Evolutionary conservation across 2,888 invertebrate species (phyloP).

Genomic region (Taphrorychus bicolor): DNA sequence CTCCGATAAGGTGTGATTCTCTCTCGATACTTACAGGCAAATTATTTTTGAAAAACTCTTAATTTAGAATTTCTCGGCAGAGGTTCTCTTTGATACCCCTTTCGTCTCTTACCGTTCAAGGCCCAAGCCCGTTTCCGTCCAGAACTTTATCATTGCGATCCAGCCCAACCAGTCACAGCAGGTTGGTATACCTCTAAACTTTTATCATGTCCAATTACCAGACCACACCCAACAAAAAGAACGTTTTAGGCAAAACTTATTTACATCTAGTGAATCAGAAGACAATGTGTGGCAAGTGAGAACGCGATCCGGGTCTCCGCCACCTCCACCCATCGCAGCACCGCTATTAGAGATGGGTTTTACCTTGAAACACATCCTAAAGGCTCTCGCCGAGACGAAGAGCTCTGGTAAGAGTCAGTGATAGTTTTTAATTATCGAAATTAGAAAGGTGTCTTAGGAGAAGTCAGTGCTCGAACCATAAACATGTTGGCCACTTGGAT

Average conservation of each 20-base stretch:
- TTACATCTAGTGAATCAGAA: conserved; percentile 46
- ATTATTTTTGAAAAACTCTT: background rate
- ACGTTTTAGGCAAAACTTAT: conserved; percentile 15
- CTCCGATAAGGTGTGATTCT: too few relatives aligned
- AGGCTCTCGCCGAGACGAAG: conserved; percentile 63
- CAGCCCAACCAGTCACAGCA: conserved; percentile 26
- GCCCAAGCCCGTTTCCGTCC: conserved; percentile 29
- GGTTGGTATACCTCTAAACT: background rate
- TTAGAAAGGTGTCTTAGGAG: too few relatives aligned
- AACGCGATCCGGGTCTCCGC: conserved; percentile 49
- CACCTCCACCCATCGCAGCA: conserved; percentile 61
- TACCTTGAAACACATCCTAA: conserved; percentile 63
- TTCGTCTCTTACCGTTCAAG: conserved; percentile 49
- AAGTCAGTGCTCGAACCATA: conserved; percentile 61
- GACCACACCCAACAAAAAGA: too few relatives aligned
- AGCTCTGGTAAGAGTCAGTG: conserved; percentile 44
- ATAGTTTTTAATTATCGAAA: too few relatives aligned
- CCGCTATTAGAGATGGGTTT: conserved; percentile 72
- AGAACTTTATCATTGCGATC: conserved; percentile 27
- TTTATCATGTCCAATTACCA: background rate
- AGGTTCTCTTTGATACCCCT: conserved; percentile 48
- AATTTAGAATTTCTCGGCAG: conserved; percentile 12
- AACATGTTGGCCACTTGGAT: conserved; percentile 70
- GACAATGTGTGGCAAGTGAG: conserved; percentile 46
- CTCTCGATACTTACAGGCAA: too few relatives aligned